These are phyloP conservation scores for Aurelia sp. DNA, from an alignment of 30 jellyfish, hydroid and myxozoan genomes.

Conservation along the genomic window DNA sequence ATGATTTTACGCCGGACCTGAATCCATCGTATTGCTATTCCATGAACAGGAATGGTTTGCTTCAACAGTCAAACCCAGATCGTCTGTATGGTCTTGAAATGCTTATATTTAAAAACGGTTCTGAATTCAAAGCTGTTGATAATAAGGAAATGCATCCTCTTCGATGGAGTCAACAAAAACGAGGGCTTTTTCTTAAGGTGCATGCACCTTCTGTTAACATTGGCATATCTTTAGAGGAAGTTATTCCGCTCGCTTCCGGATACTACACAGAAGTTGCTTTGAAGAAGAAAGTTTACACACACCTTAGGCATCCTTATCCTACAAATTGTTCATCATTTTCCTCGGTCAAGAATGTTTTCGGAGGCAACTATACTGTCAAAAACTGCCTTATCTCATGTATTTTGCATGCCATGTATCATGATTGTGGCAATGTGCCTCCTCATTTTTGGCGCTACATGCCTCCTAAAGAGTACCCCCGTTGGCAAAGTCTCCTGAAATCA, in stretches of 20 bases:
- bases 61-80: background rate
- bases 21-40: conserved; percentile 14
- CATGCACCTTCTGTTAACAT: background rate
- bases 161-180: background rate
- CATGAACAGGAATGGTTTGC: conserved; percentile 15
- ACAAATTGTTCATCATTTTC: conserved; percentile 9
- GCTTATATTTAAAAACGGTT: conserved; percentile 7
- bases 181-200: background rate
- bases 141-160: background rate
- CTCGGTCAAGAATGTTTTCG: background rate
- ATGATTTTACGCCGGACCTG: background rate
- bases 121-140: background rate
- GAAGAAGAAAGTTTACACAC: background rate
- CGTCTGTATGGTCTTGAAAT: conserved; percentile 18
- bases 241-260: conserved; percentile 5
- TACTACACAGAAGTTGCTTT: conserved; percentile 16
- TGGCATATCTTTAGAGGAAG: background rate
- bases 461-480: background rate
- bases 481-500: background rate
- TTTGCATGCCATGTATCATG: background rate
- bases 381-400: conserved; percentile 22
- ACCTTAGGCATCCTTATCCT: conserved; percentile 17
- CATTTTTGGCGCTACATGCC: conserved; percentile 9
- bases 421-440: background rate
- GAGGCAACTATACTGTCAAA: conserved; percentile 6